phyloP scores from a whole-genome alignment of 1,140 invertebrate genomes.

The Leguminivora glycinivorella region DNA sequence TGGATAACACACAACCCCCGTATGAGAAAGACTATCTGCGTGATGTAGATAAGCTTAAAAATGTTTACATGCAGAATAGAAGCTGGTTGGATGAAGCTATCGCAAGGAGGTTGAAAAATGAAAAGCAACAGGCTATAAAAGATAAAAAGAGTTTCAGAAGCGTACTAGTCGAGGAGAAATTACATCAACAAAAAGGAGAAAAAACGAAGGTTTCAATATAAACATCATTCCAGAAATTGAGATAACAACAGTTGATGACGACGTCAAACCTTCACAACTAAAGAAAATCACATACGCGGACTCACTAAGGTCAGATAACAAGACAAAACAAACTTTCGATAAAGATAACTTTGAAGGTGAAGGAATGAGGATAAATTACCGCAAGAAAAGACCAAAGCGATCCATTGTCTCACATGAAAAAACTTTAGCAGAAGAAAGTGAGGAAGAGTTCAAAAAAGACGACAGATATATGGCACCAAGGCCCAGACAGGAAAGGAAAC shows the following conservation, averaged over 20 bases:
- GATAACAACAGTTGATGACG: neutral
- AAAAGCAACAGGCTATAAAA: conserved; percentile 39
- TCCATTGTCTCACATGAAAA: conserved; percentile 37
- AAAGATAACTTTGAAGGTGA: conserved; percentile 34
- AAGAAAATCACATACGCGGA: conserved; percentile 57
- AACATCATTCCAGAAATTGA: conserved; percentile 13
- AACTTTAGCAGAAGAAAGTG: conserved; percentile 39
- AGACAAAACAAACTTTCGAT: conserved; percentile 37
- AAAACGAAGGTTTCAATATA: conserved; percentile 15
- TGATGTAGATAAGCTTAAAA: conserved; percentile 59
- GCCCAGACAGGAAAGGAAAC: conserved; percentile 54
- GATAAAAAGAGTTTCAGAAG: conserved; percentile 44
- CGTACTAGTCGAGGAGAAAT: conserved; percentile 28
- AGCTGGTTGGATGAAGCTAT: conserved; percentile 66
- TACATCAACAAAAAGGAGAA: conserved; percentile 10
- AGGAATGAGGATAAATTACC: conserved; percentile 37
- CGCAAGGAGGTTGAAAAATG: conserved; percentile 52
- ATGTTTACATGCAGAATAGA: conserved; percentile 65
- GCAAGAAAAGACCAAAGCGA: conserved; percentile 44
- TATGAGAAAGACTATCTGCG: conserved; percentile 61
- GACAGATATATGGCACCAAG: conserved; percentile 57
- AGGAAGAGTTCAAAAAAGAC: conserved; percentile 63
- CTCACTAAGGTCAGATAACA: conserved; percentile 50
- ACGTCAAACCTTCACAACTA: conserved; percentile 24
- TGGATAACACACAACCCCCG: conserved; percentile 42